Conservation (phyloP, 2,113 vertebrate species). For the Syrmaticus mikado region DNA sequence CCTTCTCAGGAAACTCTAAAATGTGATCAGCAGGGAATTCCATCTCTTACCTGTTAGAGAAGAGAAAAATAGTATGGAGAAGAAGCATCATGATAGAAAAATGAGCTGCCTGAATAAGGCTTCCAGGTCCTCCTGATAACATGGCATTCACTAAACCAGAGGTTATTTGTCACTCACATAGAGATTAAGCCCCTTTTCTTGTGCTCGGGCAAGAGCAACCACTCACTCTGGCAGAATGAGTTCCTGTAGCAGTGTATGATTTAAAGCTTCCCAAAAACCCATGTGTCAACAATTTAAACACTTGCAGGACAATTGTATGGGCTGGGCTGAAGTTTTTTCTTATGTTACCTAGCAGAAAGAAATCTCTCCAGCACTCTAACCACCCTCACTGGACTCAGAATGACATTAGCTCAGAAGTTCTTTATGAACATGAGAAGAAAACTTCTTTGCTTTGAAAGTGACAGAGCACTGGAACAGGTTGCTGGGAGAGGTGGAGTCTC, state of each 20-base stretch:
- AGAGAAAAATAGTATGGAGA: background rate
- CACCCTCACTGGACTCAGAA: background rate
- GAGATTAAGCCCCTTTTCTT: background rate
- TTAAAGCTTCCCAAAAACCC: background rate
- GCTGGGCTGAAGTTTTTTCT: background rate
- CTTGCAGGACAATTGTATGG: background rate
- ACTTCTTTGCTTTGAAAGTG: no score
- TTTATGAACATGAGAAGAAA: no score
- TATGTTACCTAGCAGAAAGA: background rate
- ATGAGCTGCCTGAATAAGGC: accelerated
- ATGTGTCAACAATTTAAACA: background rate
- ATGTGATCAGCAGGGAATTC: background rate
- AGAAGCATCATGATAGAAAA: background rate
- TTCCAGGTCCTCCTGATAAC: background rate
- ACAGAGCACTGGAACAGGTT: no score
- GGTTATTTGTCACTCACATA: background rate
- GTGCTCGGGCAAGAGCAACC: background rate
- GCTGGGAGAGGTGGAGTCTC: no score
- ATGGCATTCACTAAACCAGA: background rate
- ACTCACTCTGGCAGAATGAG: background rate
- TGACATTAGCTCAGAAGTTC: background rate
- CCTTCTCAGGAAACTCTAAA: background rate
- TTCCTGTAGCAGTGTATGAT: background rate
- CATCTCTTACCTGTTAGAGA: background rate
- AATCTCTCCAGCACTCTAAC: background rate